Evolutionary conservation across 2,888 invertebrate species (phyloP).

Genomic region (Epirrhoe tristata): DNA sequence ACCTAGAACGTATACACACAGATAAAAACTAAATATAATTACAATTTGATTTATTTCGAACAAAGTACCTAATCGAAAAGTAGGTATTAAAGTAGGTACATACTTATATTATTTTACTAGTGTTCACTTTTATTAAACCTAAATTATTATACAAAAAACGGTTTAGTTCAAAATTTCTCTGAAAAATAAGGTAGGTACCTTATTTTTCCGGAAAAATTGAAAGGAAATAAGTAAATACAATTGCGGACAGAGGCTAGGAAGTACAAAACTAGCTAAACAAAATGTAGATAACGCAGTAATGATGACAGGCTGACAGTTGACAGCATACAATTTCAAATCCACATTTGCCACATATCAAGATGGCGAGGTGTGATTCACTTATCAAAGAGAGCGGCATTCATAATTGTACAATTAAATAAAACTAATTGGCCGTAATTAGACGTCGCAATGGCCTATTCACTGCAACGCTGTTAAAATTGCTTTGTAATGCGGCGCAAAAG

Average conservation of each 20-base stretch:
- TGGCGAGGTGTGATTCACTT: slow-evolving; percentile 56
- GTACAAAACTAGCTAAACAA: background rate
- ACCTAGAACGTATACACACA: background rate
- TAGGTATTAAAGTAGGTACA: too few species aligned
- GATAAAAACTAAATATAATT: too few species aligned
- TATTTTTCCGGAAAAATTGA: background rate
- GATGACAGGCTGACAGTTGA: slow-evolving; percentile 34
- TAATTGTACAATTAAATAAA: slow-evolving; percentile 68
- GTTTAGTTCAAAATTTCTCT: too few species aligned
- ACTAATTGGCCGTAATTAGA: slow-evolving; percentile 61
- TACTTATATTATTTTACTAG: too few species aligned
- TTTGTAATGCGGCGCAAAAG: slow-evolving; percentile 5
- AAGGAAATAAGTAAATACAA: background rate
- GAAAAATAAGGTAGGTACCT: background rate
- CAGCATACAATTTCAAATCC: slow-evolving; percentile 36
- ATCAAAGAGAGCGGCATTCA: slow-evolving; percentile 53
- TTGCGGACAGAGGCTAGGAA: background rate
- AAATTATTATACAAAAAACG: too few species aligned
- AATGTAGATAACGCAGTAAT: slow-evolving; percentile 20
- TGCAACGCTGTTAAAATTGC: slow-evolving; percentile 29
- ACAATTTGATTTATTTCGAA: too few species aligned
- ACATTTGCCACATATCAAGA: slow-evolving; percentile 53
- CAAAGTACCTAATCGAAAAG: too few species aligned
- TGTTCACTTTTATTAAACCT: too few species aligned
- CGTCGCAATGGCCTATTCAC: slow-evolving; percentile 47